A percentile compares a stretch with the other conserved stretches of the same genome.
Conservation (phyloP, 2,113 vertebrate species). For the Dromas ardeola region DNA sequence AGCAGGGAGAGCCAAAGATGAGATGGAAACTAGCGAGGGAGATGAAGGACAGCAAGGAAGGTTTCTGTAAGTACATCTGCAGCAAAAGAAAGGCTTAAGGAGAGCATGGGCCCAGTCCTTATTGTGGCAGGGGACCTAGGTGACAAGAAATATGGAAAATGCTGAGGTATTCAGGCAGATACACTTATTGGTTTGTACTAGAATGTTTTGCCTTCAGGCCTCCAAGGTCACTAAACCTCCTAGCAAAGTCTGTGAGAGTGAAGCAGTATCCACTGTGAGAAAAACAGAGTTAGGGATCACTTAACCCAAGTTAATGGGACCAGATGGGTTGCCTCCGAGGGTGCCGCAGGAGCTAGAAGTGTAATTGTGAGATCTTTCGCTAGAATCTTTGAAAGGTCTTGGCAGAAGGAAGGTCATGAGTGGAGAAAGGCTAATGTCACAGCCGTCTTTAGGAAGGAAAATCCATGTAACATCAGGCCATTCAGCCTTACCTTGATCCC, state of each 20-base stretch:
- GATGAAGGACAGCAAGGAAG: not conserved
- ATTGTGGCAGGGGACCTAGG: not conserved
- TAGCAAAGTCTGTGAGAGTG: not conserved
- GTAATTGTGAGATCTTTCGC: not conserved
- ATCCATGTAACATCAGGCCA: not conserved
- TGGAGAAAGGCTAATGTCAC: not conserved
- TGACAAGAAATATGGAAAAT: not conserved
- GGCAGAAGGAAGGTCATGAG: not conserved
- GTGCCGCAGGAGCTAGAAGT: not conserved
- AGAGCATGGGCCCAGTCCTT: not conserved
- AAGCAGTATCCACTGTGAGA: not conserved
- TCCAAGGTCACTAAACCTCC: not conserved
- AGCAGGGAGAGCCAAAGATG: not conserved
- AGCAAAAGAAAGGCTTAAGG: not conserved
- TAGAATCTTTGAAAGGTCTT: not conserved
- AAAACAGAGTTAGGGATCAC: not conserved
- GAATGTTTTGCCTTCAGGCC: not conserved
- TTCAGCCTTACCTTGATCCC: not conserved
- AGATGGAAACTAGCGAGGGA: not conserved
- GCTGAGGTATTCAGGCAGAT: not conserved
- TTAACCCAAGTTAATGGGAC: not conserved
- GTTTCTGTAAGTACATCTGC: not conserved
- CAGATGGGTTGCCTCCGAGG: not conserved
- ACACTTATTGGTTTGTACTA: not conserved
- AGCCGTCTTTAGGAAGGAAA: not conserved